These are phyloP conservation scores for Ariolimax columbianus DNA, from an alignment of 2,888 invertebrate genomes.

Conservation along the genomic window DNA sequence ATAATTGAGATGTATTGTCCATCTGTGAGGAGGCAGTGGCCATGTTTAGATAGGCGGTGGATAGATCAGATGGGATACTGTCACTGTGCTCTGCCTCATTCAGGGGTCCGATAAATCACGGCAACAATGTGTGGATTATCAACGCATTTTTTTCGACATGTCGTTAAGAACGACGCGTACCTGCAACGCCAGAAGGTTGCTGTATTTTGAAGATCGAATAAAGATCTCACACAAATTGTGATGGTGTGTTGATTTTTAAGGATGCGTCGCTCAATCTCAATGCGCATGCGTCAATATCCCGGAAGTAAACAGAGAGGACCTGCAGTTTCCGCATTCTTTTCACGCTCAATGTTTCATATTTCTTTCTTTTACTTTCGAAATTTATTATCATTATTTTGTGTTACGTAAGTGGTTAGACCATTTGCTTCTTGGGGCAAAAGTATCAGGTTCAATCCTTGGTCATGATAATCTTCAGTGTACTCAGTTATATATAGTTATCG, in stretches of 20 bases:
- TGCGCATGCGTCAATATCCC: constrained; percentile 42
- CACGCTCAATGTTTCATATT: no score
- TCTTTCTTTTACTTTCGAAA: no score
- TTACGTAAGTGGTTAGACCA: no score
- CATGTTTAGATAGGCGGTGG: background rate
- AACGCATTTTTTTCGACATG: background rate
- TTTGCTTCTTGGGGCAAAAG: no score
- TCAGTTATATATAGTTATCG: no score
- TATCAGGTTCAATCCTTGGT: no score
- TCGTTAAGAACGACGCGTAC: background rate
- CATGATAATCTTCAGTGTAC: no score
- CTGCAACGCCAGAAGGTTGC: background rate
- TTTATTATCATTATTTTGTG: no score
- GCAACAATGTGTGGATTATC: background rate
- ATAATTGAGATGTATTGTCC: background rate
- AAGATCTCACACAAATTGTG: background rate
- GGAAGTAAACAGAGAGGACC: constrained; percentile 42
- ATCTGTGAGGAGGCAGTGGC: constrained; percentile 36
- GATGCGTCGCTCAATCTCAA: constrained; percentile 4
- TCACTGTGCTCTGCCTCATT: background rate
- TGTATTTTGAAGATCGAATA: background rate
- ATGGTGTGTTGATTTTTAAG: background rate
- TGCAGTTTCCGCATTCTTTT: constrained; percentile 39
- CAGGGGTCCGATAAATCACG: background rate
- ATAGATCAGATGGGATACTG: background rate